These are phyloP conservation scores for Bovichtus diacanthus DNA, from an alignment of 2,797 vertebrate genomes.

Conservation along the genomic window DNA sequence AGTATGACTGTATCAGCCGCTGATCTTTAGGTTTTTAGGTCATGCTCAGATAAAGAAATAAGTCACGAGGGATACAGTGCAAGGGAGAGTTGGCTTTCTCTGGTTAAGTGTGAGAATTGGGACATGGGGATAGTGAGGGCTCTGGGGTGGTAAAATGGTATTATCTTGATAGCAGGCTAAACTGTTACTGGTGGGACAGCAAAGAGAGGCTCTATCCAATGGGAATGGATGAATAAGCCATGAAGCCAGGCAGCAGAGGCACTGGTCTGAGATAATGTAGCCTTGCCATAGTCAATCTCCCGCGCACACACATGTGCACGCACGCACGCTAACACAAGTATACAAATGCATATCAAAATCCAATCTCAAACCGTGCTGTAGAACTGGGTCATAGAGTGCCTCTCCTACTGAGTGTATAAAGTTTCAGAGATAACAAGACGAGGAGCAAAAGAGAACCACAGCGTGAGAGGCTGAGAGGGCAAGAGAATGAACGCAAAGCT, in stretches of 20 bases:
- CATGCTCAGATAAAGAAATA: conserved; percentile 59
- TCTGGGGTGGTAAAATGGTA: conserved; percentile 52
- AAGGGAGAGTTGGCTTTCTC: conserved; percentile 39
- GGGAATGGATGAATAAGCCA: conserved; percentile 71
- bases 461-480: conserved; percentile 39
- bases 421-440: conserved; percentile 70
- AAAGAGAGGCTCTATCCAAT: conserved; percentile 52
- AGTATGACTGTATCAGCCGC: conserved; percentile 54
- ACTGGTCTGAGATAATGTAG: conserved; percentile 75
- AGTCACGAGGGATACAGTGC: conserved; percentile 50
- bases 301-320: conserved; percentile 13
- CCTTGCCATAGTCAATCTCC: conserved; percentile 58
- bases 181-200: conserved; percentile 63
- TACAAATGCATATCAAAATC: conserved; percentile 75
- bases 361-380: conserved; percentile 71
- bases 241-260: conserved; percentile 58
- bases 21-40: conserved; percentile 69
- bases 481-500: conserved; percentile 22
- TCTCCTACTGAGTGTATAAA: conserved; percentile 61
- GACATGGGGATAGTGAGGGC: conserved; percentile 45
- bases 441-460: conserved; percentile 49
- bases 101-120: conserved; percentile 57
- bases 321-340: conserved; percentile 40
- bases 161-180: conserved; percentile 63
- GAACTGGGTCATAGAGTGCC: conserved; percentile 77